Evolutionary conservation across 2,797 vertebrate species (phyloP).

Genomic region (Babyrousa celebensis): DNA sequence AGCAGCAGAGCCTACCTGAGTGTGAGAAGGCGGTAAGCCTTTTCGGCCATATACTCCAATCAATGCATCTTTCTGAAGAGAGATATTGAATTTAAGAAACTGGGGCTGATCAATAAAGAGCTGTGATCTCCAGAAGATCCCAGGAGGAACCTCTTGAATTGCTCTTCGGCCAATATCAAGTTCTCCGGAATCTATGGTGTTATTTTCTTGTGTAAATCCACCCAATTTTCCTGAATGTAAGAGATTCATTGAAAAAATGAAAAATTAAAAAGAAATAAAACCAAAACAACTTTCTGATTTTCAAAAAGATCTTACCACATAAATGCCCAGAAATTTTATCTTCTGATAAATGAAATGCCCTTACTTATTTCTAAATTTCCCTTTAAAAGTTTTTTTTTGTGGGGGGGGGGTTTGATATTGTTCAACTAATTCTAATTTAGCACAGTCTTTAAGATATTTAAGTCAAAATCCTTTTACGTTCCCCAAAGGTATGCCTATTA

Average conservation of each 20-base stretch:
- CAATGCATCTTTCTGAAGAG: slow-evolving; percentile 98
- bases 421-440: slow-evolving; percentile 38
- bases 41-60: slow-evolving; percentile 99
- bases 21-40: slow-evolving; percentile 98
- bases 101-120: slow-evolving; percentile 96
- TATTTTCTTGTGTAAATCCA: slow-evolving; percentile 96
- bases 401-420: not conserved
- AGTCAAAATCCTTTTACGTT: slow-evolving; percentile 77
- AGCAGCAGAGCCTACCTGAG: slow-evolving; percentile 93
- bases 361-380: slow-evolving; percentile 13
- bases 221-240: slow-evolving; percentile 93
- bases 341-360: slow-evolving; percentile 77
- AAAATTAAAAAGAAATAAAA: slow-evolving; percentile 76
- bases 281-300: slow-evolving; percentile 71
- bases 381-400: not conserved
- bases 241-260: slow-evolving; percentile 58
- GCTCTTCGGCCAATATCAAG: slow-evolving; percentile 96
- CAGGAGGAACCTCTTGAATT: slow-evolving; percentile 96
- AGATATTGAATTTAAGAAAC: slow-evolving; percentile 99
- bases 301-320: slow-evolving; percentile 48
- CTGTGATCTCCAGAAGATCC: slow-evolving; percentile 98
- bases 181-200: slow-evolving; percentile 97
- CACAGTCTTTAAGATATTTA: slow-evolving; percentile 59
- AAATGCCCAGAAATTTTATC: slow-evolving; percentile 75
- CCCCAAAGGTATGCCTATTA: slow-evolving; percentile 54